Base-by-base conservation (phyloP, 2,797 vertebrate species). In the Poeciliopsis turneri region DNA sequence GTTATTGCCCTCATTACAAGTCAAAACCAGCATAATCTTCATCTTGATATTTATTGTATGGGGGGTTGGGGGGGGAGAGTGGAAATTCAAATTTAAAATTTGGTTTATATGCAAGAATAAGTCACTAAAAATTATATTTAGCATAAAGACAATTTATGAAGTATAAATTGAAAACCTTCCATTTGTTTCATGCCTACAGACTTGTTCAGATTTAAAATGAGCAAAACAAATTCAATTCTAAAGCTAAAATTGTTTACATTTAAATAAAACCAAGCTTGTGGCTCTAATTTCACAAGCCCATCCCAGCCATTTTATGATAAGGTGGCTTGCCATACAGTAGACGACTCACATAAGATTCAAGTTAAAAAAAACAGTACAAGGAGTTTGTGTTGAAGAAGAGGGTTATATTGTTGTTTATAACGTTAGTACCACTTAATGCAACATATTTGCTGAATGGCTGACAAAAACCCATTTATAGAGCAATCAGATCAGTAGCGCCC, bases 21-120 rank as follows among this genome's bases (percentile, higher is more conserved):
- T 51, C 20, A 51, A 23, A 23, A 23, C 7, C 20, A 51, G 49
- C 49, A 9, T 51, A 23, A 7, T 16, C 13, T 13, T 46, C 46
- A 46, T 5, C 11, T 12, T 45, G 11, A 45, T 13, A 46, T 15
- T 46, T 46, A 46, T 6, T 51, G 49, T 23, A 3, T 7, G 0
- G 0, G 9, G 3, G n/a, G n/a, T n/a, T n/a, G n/a, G 20, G 0
- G 0, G 9, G 3, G 23, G 25, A 5, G 16, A 46, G 13, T 15
- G 3, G 0, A 55, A n/a, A 55, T 23, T 8, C 20, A 9, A 49
- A 49, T 49, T 16, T 49, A 18, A 23, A 23, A 51, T 23, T 2
- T 49, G 16, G 47, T 23, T 51, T 51, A 51, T 9, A 53, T 25
- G 51, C 23, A 53, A 23, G 2, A 51, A 49, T 8, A 7, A 51